These are phyloP conservation scores for Oscheius sp. DNA, from an alignment of 2,888 invertebrate species.

Conservation along the genomic window DNA sequence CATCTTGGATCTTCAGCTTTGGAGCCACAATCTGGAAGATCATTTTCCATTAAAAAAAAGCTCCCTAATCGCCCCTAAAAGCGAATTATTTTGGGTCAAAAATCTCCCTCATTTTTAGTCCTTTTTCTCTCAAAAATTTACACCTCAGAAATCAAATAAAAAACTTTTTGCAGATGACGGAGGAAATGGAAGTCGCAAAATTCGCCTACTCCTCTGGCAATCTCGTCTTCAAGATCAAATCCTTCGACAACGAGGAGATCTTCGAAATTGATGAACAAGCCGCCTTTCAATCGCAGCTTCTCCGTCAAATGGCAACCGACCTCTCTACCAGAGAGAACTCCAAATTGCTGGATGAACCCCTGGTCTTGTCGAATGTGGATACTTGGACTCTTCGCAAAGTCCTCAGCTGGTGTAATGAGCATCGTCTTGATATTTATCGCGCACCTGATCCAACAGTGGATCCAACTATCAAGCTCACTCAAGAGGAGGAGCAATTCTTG, in stretches of 20 bases:
- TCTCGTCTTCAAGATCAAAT: not conserved
- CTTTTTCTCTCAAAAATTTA: not conserved
- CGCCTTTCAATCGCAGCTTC: conserved; percentile 12
- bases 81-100: too few species aligned
- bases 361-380: not conserved
- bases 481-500: conserved; percentile 1
- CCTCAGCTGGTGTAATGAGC: conserved; percentile 2
- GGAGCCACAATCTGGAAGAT: not conserved
- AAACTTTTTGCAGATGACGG: not conserved
- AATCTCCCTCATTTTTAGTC: not conserved
- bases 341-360: not conserved
- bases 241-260: not conserved
- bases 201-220: not conserved
- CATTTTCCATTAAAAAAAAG: not conserved
- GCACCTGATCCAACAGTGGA: not conserved
- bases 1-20: conserved; percentile 1
- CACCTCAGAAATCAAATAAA: not conserved
- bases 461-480: not conserved
- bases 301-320: conserved; percentile 8
- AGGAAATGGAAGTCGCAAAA: too few species aligned
- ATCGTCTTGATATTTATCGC: not conserved
- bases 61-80: too few species aligned
- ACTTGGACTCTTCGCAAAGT: conserved; percentile 5
- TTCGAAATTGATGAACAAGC: not conserved
- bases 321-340: not conserved